Base-by-base conservation (phyloP, 2,888 invertebrate species). In the Oligia latruncula region DNA sequence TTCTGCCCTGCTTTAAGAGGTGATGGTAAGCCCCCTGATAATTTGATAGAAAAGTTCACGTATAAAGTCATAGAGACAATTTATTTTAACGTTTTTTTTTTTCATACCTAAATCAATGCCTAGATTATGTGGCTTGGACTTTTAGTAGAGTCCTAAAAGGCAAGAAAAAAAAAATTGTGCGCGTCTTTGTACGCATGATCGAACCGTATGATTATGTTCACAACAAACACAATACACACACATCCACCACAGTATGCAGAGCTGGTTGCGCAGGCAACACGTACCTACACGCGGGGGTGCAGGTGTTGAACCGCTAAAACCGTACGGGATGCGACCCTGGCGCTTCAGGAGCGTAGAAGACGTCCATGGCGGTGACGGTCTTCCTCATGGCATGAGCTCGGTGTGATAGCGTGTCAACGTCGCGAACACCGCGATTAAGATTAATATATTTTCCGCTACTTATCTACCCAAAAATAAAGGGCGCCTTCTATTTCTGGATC, bases 301-400 rank as follows among this genome's bases (percentile, higher is more conserved):
- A n/a, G n/a, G 17, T 8, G 62, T 62, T 72, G 58, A 58, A 64
- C 52, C 58, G 70, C 52, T 60, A 75, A 82, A 64, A 65, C 72
- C 77, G 58, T 73, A 77, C 43, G 73, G 77, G 52, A 66, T 77
- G 49, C 77, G 71, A 20, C 98, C 98, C 93, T 98, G 98, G 68
- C 98, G 96, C 92, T 98, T 98, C 90, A 98, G 94, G 94, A 52
- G 98, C 98, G 90, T 98, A 98, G 71, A 98, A 98, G n/a, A 98
- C 98, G 89, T 98, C 98, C 98, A 98, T 98, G 72, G 98, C 98
- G 0, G 98, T 98, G 64, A 98, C 98, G 6, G 98, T 98, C 95
- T 98, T 98, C 89, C 98, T 97, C 94, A 98, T 98, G 87, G 43
- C 43, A 29, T 29, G 29, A 1, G 67, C 43, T 43, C 43, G 67